Evolutionary conservation across 2,113 vertebrate species (phyloP), one percentile per base, ranked within the genome.

Genomic region (Echinops telfairi): DNA sequence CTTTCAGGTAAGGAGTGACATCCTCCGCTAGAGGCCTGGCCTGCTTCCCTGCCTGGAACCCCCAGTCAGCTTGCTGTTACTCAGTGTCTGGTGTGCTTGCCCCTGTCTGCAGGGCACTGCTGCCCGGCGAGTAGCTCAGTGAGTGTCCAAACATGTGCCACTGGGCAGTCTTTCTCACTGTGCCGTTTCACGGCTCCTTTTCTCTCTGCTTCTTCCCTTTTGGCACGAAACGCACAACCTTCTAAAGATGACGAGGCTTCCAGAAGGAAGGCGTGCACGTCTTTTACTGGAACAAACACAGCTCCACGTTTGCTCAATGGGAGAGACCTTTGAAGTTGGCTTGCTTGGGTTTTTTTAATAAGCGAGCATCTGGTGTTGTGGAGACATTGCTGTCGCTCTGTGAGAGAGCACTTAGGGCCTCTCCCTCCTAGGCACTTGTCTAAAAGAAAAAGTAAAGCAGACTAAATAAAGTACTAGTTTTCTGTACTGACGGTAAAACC

Each of bases 1-100:
- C 0, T 53, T 25, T 62, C 68, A 47, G 36, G 64, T 66, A 0
- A 53, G 71, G 80, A 1, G 0, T 8, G 43, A 14, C 6, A 0
- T 19, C n/a, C 7, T 4, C 4, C 0, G 3, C 66, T 33, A 2
- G 22, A 12, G 1, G 47, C 0, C 15, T 10, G 33, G 58, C n/a
- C 81, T 81, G 0, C 60, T 53, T 53, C 47, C 5, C 47, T 53
- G 47, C 47, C 47, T 53, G 12, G 43, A 31, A 10, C 66, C 38
- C 77, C 79, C 10, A 82, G 75, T n/a, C 53, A 4, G 6, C 6
- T 20, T 16, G n/a, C 33, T 33, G 0, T 0, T 33, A 3, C 71
- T 20, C 62, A 19, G 43, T 12, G 22, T 27, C 83, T 33, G 70
- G 20, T 53, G 73, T 36, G 25, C 19, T 31, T 60, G 38, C 27